Evolutionary conservation across 1,140 invertebrate species (phyloP), one percentile per base, ranked within the genome.

Genomic region (Neodiprion pinetum): DNA sequence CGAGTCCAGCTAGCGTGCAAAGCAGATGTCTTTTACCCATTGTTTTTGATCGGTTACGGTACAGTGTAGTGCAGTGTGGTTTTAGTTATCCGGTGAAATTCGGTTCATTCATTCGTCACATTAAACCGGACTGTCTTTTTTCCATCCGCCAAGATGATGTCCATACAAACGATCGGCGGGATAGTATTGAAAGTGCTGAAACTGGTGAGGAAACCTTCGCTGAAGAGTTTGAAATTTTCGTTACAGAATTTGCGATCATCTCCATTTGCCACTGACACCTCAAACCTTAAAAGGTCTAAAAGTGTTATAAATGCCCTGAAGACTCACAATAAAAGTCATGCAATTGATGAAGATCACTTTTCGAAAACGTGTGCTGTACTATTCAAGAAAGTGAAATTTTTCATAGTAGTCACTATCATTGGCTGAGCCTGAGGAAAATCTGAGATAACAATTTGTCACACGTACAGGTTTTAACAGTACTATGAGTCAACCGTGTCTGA

Each of bases 161-260:
- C 93, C 74, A 88, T 95, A 73, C 92, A 94, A 81, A 94, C 92
- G 66, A 92, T 95, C 78, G 94, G 92, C 74, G 92, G 93, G 50
- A 93, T 95, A 74, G 90, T 94, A 80, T 91, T 96, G 77, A 96
- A 95, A 91, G 89, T 92, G 17, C 87, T 95, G 21, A 96, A 96
- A 89, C 87, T 95, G 90, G 94, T 95, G 88, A 93, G 92, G 90
- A 77, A 70, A 77, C 74, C 80, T 76, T 79, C 79, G 80, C 49
- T 40, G 2, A 14, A 10, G 11, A 50, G 5, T 17, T 2, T 50
- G 28, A 49, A 49, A 17, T 48, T 71, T n/a, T 50, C 14, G 48
- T 49, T 14, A 50, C 48, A 23, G 28, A 40, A 40, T 65, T 65
- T 65, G 17, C 61, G 61, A 14, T 65, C 12, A 65, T 65, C 17